Evolutionary conservation across 2,113 vertebrate species (phyloP), one percentile per base, ranked within the genome.

Genomic region (Acrocephalus kingi): DNA sequence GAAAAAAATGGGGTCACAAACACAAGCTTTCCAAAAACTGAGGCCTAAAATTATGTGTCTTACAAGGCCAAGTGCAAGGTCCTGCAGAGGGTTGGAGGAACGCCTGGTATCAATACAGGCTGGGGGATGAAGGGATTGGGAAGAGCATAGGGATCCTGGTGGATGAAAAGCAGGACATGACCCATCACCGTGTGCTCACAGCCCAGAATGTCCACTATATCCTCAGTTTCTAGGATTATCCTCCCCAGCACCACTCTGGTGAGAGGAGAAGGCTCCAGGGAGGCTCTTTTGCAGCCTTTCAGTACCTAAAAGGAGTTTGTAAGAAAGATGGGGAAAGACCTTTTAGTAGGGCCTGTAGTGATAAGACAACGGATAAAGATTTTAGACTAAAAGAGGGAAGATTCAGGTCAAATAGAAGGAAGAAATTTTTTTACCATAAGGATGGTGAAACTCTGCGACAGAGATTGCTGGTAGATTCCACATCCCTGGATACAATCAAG

Each of bases 141-240:
- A 61, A 56, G 20, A 28, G 10, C 9, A 33, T 0, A 2, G 7
- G 27, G 35, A 6, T 35, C 6, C 11, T 37, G 52, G 9, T 46
- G 58, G 45, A 28, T 52, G 39, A 35, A 41, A 83, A 54, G 13
- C 31, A 46, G 24, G 55, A 41, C 5, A 28, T 7, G 39, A 46
- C 3, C 28, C 27, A 8, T 2, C 41, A 66, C 7, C 0, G 0
- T 31, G 33, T 7, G 0, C 18, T 54, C 0, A 0, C 23, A 75
- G 54, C 19, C 41, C 14, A 19, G 20, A 58, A 69, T 7, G 3
- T 18, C 21, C 49, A 4, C 12, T 5, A 0, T 17, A 15, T 7
- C 18, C 51, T 35, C 17, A 41, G 4, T 33, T 71, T 45, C 51
- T 61, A 39, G 10, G 51, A n/a, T 64, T 64, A 13, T 71, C 11